These are phyloP conservation scores for Kradibia gibbosae DNA, from an alignment of 1,140 invertebrate genomes.

Conservation along the genomic window DNA sequence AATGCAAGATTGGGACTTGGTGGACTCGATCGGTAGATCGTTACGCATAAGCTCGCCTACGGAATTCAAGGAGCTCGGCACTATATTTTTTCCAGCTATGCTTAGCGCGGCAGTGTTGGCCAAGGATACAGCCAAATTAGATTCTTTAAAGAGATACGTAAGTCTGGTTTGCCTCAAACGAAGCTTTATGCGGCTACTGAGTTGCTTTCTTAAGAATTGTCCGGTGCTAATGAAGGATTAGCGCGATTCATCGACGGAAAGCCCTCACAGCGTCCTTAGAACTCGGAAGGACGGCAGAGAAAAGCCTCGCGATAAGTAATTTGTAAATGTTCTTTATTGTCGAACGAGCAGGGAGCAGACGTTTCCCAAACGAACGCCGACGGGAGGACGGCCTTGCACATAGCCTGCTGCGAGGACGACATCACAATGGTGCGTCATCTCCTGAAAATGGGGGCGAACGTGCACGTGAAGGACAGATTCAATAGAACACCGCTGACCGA, in stretches of 20 bases:
- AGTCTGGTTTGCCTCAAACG: slow-evolving; percentile 50
- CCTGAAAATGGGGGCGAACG: slow-evolving; percentile 85
- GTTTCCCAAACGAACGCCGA: slow-evolving; percentile 85
- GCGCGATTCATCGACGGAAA: no score
- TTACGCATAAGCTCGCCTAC: slow-evolving; percentile 79
- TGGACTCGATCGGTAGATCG: slow-evolving; percentile 79
- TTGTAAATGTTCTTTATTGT: background rate
- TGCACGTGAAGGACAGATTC: slow-evolving; percentile 83
- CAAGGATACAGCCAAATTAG: slow-evolving; percentile 76
- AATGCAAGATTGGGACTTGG: slow-evolving; percentile 76
- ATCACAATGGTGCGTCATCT: slow-evolving; percentile 81
- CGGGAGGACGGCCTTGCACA: slow-evolving; percentile 85
- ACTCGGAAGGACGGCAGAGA: no score
- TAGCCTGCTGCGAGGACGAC: slow-evolving; percentile 84
- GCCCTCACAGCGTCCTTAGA: no score
- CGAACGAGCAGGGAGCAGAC: slow-evolving; percentile 77
- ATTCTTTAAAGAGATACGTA: slow-evolving; percentile 70
- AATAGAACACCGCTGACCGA: slow-evolving; percentile 77
- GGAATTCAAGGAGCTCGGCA: slow-evolving; percentile 80
- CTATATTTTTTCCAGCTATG: slow-evolving; percentile 85
- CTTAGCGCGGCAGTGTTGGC: slow-evolving; percentile 82
- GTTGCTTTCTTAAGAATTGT: background rate
- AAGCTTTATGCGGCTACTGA: background rate
- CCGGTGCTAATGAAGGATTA: no score
- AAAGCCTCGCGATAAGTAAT: no score